Conservation (phyloP, 2,888 invertebrate genomes). For the Dexiosoma caninum region DNA sequence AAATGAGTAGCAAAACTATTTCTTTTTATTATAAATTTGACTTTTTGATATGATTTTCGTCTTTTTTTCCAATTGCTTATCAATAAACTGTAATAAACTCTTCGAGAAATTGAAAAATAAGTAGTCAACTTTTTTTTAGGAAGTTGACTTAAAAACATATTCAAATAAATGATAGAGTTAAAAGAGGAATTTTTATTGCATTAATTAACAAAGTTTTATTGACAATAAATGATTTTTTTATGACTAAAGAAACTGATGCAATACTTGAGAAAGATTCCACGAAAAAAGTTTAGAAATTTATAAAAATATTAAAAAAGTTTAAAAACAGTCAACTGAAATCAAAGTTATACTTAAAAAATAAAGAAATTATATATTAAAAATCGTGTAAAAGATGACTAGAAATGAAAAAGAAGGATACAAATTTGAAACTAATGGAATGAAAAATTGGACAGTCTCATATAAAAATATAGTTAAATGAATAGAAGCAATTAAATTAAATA, state of each 20-base stretch:
- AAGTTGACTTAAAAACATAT: background rate
- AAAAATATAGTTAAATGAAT: too few relatives aligned
- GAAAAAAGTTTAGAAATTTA: background rate
- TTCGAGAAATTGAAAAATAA: background rate
- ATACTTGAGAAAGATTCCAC: too few relatives aligned
- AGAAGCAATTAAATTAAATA: too few relatives aligned
- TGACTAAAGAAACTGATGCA: background rate
- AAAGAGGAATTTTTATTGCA: background rate
- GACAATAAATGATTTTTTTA: background rate
- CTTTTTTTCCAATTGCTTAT: background rate
- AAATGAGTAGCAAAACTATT: background rate
- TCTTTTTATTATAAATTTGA: background rate
- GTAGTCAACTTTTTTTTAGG: background rate
- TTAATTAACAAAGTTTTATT: constrained; percentile 12
- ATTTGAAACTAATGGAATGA: too few relatives aligned
- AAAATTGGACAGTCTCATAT: too few relatives aligned
- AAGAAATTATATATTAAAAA: background rate
- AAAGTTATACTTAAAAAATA: background rate
- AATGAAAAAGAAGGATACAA: too few relatives aligned
- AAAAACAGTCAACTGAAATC: background rate
- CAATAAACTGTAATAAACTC: background rate
- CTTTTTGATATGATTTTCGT: background rate
- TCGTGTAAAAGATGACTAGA: background rate
- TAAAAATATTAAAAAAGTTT: background rate
- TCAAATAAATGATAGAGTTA: background rate